Evolutionary conservation across 2,888 invertebrate genomes (phyloP).

Genomic region (Ochropleura plecta): DNA sequence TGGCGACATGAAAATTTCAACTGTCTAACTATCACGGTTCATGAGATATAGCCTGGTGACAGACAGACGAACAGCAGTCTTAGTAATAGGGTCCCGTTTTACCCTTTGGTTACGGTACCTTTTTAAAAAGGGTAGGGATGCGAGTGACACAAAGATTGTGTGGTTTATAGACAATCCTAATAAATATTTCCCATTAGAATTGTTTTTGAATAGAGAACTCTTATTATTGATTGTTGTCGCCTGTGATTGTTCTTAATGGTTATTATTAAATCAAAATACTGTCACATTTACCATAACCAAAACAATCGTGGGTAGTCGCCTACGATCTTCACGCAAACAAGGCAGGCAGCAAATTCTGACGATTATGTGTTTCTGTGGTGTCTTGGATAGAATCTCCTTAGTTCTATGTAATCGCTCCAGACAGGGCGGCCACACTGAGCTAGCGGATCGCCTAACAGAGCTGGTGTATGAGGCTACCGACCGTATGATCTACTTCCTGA

Average conservation of each 20-base stretch:
- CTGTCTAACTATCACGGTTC: too few relatives aligned
- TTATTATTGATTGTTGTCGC: background rate
- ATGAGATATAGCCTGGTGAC: too few relatives aligned
- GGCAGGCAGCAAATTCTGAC: background rate
- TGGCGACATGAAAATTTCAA: too few relatives aligned
- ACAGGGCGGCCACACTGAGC: constrained; percentile 94
- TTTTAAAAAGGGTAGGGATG: background rate
- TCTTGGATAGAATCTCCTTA: background rate
- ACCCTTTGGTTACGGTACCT: too few relatives aligned
- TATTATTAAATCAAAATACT: background rate
- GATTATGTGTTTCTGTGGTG: constrained; percentile 5
- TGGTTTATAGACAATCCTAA: background rate
- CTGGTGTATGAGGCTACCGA: constrained; percentile 98
- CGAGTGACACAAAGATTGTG: background rate
- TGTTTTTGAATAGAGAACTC: background rate
- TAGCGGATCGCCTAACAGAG: constrained; percentile 95
- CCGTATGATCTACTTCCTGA: constrained; percentile 96
- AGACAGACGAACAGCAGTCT: too few relatives aligned
- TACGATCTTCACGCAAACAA: background rate
- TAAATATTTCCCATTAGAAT: background rate
- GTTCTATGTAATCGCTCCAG: constrained; percentile 76
- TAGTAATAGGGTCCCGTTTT: too few relatives aligned
- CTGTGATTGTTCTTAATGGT: background rate
- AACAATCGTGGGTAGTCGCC: background rate
- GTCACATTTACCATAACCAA: background rate